Evolutionary conservation across 2,113 vertebrate genomes (phyloP).

Genomic region (Pygoscelis adeliae): DNA sequence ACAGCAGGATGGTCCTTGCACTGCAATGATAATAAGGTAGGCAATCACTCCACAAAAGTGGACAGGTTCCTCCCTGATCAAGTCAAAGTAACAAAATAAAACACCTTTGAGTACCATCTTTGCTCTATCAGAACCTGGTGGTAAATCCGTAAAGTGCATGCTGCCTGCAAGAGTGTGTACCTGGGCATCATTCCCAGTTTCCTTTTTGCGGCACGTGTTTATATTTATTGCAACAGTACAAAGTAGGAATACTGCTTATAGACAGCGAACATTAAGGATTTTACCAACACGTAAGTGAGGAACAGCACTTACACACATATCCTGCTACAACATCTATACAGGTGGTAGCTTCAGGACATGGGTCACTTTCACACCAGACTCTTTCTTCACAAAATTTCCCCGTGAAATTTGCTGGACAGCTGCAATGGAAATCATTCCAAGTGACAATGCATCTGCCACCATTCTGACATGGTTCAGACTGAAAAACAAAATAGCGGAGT

Average conservation of each 20-base stretch:
- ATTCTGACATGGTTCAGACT: slow-evolving; percentile 87
- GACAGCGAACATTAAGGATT: not conserved
- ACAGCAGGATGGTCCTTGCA: not conserved
- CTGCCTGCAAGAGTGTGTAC: not conserved
- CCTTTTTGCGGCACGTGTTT: not conserved
- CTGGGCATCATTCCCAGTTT: not conserved
- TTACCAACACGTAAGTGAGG: not conserved
- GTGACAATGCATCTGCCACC: slow-evolving; percentile 85
- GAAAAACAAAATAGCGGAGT: not conserved
- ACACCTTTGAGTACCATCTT: not conserved
- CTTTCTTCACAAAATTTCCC: slow-evolving; percentile 86
- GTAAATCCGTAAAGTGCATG: not conserved
- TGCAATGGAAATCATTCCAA: slow-evolving; percentile 94
- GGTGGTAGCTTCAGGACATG: slow-evolving; percentile 77
- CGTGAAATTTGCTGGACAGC: slow-evolving; percentile 84
- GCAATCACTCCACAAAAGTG: not conserved
- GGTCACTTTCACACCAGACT: slow-evolving; percentile 86
- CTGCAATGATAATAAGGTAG: not conserved
- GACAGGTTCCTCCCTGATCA: not conserved
- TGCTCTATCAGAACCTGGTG: not conserved
- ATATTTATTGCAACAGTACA: not conserved
- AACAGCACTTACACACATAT: slow-evolving; percentile 88
- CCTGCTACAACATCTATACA: slow-evolving; percentile 86
- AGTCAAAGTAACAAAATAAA: not conserved
- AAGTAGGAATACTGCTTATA: not conserved